phyloP scores from a whole-genome alignment of 2,797 vertebrate species.

The Florisuga fusca region DNA sequence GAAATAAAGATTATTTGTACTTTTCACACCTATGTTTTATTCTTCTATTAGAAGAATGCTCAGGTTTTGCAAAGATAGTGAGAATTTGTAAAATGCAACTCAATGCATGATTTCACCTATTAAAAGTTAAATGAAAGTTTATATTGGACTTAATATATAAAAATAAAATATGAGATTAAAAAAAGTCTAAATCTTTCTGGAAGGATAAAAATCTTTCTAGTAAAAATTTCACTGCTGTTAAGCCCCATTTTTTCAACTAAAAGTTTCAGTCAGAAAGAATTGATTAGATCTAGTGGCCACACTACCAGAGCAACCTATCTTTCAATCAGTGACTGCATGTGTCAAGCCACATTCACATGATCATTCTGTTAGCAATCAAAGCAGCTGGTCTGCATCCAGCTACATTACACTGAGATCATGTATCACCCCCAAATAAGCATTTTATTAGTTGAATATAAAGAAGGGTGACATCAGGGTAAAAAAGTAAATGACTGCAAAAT shows the following conservation, averaged over 20 bases:
- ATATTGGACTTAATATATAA: not conserved
- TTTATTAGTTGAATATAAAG: not conserved
- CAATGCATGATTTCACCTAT: not conserved
- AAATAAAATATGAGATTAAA: not conserved
- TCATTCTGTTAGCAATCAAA: not conserved
- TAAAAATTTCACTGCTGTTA: not conserved
- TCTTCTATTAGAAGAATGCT: not conserved
- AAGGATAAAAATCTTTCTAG: not conserved
- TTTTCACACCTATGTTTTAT: not conserved
- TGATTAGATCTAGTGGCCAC: not conserved
- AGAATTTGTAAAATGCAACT: not conserved
- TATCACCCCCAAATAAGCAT: not conserved
- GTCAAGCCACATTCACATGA: not conserved
- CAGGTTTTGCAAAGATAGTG: not conserved
- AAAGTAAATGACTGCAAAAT: not conserved
- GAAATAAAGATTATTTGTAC: not conserved
- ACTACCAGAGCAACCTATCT: not conserved
- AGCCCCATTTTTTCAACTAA: not conserved
- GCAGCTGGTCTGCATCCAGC: not conserved
- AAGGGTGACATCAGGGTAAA: not conserved
- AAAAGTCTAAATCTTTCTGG: not conserved
- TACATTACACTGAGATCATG: not conserved
- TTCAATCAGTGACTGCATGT: rapidly evolving
- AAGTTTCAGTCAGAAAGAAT: not conserved
- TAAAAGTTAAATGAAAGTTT: not conserved